Percentiles rank a stretch among this genome's conserved stretches.
These are phyloP conservation scores for Enteromius argenteus DNA, from an alignment of 2,797 vertebrate genomes.

Conservation along the genomic window DNA sequence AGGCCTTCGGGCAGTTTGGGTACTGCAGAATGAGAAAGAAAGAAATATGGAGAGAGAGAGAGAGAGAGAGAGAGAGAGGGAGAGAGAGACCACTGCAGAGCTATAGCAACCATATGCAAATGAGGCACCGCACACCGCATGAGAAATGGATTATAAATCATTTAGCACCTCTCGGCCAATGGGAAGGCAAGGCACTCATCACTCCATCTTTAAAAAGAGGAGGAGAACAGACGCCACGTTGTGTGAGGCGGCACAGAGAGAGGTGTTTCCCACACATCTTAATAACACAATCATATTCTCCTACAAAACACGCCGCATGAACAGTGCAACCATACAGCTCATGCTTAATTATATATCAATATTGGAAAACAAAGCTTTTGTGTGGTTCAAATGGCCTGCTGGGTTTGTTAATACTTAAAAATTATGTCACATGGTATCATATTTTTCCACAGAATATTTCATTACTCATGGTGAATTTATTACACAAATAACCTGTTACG, in stretches of 20 bases:
- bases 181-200: conserved; percentile 54
- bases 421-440: conserved; percentile 7
- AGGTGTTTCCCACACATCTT: conserved; percentile 56
- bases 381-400: background rate
- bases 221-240: conserved; percentile 35
- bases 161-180: conserved; percentile 64
- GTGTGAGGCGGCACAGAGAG: conserved; percentile 22
- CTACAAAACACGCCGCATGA: conserved; percentile 11
- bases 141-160: conserved; percentile 67
- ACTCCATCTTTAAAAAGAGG: conserved; percentile 62
- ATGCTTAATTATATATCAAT: conserved; percentile 7
- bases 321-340: background rate
- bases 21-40: conserved; percentile 26
- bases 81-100: conserved; percentile 54
- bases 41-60: conserved; percentile 4
- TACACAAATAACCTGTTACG: background rate
- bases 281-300: conserved; percentile 9
- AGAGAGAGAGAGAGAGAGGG: background rate
- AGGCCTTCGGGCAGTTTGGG: conserved; percentile 52
- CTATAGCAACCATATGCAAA: conserved; percentile 68
- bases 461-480: background rate
- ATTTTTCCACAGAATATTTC: background rate
- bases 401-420: conserved; percentile 1
- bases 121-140: conserved; percentile 54
- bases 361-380: conserved; percentile 4